Conservation (phyloP, 2,888 invertebrate species). For the Eupithecia dodoneata region DNA sequence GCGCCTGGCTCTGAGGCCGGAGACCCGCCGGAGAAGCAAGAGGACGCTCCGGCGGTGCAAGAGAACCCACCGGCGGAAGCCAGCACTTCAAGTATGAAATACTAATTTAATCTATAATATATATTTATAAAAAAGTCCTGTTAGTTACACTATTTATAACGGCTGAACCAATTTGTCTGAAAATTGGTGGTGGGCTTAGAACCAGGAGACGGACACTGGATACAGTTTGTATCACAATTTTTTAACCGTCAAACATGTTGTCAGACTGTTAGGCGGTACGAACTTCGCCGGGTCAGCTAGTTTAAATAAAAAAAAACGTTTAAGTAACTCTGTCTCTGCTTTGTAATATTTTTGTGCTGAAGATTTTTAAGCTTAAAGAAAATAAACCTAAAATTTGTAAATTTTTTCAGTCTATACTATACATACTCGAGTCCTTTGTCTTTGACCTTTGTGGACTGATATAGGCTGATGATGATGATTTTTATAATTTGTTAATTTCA, state of each 20-base stretch:
- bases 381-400: neutral
- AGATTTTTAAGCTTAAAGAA: neutral
- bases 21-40: slow-evolving; percentile 79
- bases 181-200: no score
- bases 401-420: neutral
- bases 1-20: slow-evolving; percentile 74
- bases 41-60: slow-evolving; percentile 64
- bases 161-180: no score
- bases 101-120: neutral
- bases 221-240: no score
- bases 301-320: neutral
- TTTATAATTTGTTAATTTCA: neutral
- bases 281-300: no score
- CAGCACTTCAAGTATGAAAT: slow-evolving; percentile 16
- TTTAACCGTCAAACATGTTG: no score
- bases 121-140: no score
- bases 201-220: no score
- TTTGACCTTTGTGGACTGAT: no score
- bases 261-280: no score
- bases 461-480: neutral
- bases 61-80: slow-evolving; percentile 63
- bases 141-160: no score
- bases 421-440: neutral
- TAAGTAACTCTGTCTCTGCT: neutral
- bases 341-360: no score